Base-by-base conservation (phyloP, 1,140 invertebrate genomes). In the Calephelis nemesis region DNA sequence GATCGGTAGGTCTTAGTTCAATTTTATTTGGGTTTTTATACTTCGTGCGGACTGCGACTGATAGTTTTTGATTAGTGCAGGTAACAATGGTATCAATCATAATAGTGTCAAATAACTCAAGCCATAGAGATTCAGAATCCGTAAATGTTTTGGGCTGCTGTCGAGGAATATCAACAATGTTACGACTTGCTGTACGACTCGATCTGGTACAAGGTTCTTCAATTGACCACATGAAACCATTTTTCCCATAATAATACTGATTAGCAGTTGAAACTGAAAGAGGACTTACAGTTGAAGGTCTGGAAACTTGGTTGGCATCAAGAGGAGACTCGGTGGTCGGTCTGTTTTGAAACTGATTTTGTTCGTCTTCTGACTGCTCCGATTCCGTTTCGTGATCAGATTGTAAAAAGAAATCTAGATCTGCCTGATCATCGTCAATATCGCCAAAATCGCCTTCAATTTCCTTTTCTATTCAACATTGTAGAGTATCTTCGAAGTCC, bases 371-470 rank as follows among this genome's bases (percentile, higher is more conserved):
- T 62, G 67, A 68, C 63, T 71, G 67, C 54, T 68, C 47, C 45
- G 67, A 72, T 62, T 68, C 67, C 63, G 67, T 68, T 60, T 72
- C 67, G 58, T 72, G 62, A 68, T 72, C 52, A 65, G 45, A 62
- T 49, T 68, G 63, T 68, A 65, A 65, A 63, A 69, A 66, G 45
- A 73, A 69, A n/a, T n/a, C n/a, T n/a, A n/a, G n/a, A 67, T 73
- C 67, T 69, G 54, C 67, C 67, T 71, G 67, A 67, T 74, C 69
- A 68, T 71, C 67, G 65, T 74, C 73, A 69, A 71, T 64, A 65
- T 74, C 73, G 70, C 67, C 71, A 67, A 71, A 74, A 47, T 74
- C 73, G 40, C 67, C 47, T 50, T 74, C 54, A 54, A 69, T 66
- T 69, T 71, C 72, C 63, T 65, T 63, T 68, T 74, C 66, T 19